phyloP scores from a whole-genome alignment of 1,140 invertebrate genomes.

The Colletes gigas region DNA sequence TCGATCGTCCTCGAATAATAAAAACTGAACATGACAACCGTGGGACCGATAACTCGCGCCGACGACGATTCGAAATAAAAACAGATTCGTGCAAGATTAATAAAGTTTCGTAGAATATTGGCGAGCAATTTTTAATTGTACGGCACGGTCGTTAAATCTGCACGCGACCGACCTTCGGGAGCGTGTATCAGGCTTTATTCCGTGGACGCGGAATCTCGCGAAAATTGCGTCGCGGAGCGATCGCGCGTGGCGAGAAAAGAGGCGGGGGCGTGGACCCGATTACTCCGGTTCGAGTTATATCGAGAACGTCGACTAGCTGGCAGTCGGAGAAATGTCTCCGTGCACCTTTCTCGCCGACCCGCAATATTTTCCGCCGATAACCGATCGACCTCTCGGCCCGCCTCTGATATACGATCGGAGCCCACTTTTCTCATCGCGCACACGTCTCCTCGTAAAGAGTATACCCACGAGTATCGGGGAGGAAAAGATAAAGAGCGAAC shows the following conservation, averaged over 20 bases:
- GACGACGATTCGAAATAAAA: too few relatives aligned
- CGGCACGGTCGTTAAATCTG: too few relatives aligned
- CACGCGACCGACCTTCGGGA: too few relatives aligned
- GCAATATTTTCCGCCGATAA: slow-evolving; percentile 62
- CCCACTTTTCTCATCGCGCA: slow-evolving; percentile 59
- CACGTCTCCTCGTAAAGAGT: slow-evolving; percentile 57
- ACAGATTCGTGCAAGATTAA: too few relatives aligned
- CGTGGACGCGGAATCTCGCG: background rate
- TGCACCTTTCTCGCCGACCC: slow-evolving; percentile 23
- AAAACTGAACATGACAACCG: too few relatives aligned
- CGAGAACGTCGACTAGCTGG: slow-evolving; percentile 41
- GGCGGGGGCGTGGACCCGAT: slow-evolving; percentile 3
- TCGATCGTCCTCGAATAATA: background rate
- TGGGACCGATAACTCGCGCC: too few relatives aligned
- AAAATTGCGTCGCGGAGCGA: slow-evolving; percentile 10
- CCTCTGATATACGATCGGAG: slow-evolving; percentile 33
- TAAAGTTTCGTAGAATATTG: too few relatives aligned
- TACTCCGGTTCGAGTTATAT: slow-evolving; percentile 27
- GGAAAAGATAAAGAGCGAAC: slow-evolving; percentile 11
- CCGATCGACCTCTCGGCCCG: slow-evolving; percentile 39
- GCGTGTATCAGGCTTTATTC: too few relatives aligned
- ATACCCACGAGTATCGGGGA: slow-evolving; percentile 44
- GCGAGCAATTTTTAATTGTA: too few relatives aligned
- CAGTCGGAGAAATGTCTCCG: slow-evolving; percentile 26
- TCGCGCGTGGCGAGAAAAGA: background rate